Evolutionary conservation across 1,140 invertebrate genomes (phyloP), one percentile per base, ranked within the genome.

Genomic region (Drosophila obscura): DNA sequence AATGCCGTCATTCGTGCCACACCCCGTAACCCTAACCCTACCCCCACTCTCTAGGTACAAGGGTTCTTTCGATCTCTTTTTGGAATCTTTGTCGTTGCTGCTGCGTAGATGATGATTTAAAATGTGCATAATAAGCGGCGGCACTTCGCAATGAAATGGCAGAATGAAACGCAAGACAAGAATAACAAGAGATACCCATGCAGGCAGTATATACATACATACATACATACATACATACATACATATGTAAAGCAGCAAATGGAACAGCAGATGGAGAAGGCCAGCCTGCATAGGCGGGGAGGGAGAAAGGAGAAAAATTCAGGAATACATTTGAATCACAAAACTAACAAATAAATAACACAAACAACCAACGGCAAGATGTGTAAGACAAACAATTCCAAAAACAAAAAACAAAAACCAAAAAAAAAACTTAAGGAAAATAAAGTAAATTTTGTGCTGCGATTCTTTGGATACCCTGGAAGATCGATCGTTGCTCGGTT

Each of bases 321-420:
- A 58, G 51, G 82, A 81, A 87, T 85, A 85, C 74, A 87, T 87
- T 87, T 87, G 82, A 87, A 87, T 88, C 82, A 62, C 83, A 87
- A 87, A 87, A 87, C 82, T 87, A 87, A 88, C 82, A 87, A 87
- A 85, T 85, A 85, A 85, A 85, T 85, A 85, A 85, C 81, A 81
- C 78, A 76, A 68, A 81, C 78, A 76, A 68, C 73, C 73, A 75
- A 87, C 74, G 78, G 68, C 57, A 76, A 39, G 35, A 68, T 87
- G 61, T 87, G 69, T 78, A 85, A 81, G 81, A 81, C 81, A 85
- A 81, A 85, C 80, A 83, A 13, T 58, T 39, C 43, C 57, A 75
- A 74, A 64, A 55, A 55, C 22, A 52, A 22, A n/a, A 59, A 11
- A 19, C 4, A 66, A 52, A 58, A 48, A 43, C 48, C 16, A 39